Base-by-base conservation (phyloP, 1,140 invertebrate genomes). In the Helicoverpa zea region DNA sequence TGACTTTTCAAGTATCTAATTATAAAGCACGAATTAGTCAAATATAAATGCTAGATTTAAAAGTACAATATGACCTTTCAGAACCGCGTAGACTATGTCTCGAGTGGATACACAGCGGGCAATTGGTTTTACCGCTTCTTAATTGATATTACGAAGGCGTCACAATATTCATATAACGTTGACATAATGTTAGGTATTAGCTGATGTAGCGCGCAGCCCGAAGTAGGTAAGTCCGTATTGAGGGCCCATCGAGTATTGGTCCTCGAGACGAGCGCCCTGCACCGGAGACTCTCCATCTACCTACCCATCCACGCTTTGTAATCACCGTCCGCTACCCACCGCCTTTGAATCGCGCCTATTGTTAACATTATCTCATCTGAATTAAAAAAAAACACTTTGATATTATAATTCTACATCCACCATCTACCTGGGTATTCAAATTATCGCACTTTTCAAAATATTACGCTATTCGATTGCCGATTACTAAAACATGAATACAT, bases 251-350 rank as follows among this genome's bases (percentile, higher is more conserved):
- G 84, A 91, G 90, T 88, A 82, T 83, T 84, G 80, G 87, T 86
- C 83, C 91, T 93, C 74, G 79, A 91, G 89, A 88, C 87, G 80
- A 91, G 87, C 85, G 86, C 89, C 79, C 85, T 90, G 87, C 83
- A 84, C 29, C 77, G n/a, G 84, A 87, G 87, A 86, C 82, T 84
- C 83, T 88, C 82, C 81, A 88, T 85, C 84, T 84, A 79, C 66
- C 66, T 80, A 80, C 77, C 82, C 83, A 76, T 77, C 49, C 70
- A 73, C 82, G 87, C 91, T 91, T 91, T 92, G 88, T 89, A 89
- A 89, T 88, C 83, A 84, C 87, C 75, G 59, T 64, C 61, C 75
- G 35, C 81, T 83, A 81, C 73, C 80, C 78, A 83, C 54, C 78
- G 81, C 82, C 80, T 87, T 85, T 85, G 82, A 82, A 73, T 59